These are phyloP conservation scores for Scaptomyza reducta DNA, from an alignment of 2,888 invertebrate species.

Conservation along the genomic window DNA sequence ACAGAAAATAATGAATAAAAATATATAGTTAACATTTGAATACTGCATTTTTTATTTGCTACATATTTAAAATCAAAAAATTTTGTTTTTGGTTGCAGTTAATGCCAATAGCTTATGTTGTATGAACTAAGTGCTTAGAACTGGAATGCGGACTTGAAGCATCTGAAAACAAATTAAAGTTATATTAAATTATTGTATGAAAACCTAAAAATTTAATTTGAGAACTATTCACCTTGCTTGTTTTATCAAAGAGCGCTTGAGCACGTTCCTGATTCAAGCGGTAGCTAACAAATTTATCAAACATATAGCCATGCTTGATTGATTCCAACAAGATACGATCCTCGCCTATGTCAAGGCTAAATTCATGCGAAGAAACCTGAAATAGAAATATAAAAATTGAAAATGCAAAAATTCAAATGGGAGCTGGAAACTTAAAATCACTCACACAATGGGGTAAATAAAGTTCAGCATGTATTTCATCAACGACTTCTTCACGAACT, in stretches of 20 bases:
- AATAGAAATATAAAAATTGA: background rate
- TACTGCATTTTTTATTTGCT: background rate
- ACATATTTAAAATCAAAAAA: background rate
- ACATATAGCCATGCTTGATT: conserved; percentile 86
- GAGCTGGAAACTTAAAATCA: conserved; percentile 1
- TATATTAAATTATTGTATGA: background rate
- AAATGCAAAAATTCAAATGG: too few species aligned
- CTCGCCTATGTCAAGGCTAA: conserved; percentile 89
- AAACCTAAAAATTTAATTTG: conserved; percentile 16
- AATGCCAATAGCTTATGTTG: background rate
- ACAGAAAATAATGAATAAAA: too few species aligned
- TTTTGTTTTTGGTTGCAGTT: background rate
- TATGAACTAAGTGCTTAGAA: conserved; percentile 35
- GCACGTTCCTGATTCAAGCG: conserved; percentile 86
- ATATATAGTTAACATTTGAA: background rate
- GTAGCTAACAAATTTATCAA: conserved; percentile 90
- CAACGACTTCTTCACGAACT: conserved; percentile 83
- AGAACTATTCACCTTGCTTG: conserved; percentile 83
- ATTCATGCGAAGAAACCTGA: conserved; percentile 87
- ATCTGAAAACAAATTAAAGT: conserved; percentile 70
- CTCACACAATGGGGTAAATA: conserved; percentile 84
- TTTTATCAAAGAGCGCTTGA: conserved; percentile 85
- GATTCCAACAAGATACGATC: conserved; percentile 90
- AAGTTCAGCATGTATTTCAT: conserved; percentile 82
- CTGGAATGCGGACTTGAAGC: conserved; percentile 82